A percentile compares a stretch with the other conserved stretches of the same genome.
Evolutionary conservation across 2,113 vertebrate genomes (phyloP).

Genomic region (Cinclus cinclus): DNA sequence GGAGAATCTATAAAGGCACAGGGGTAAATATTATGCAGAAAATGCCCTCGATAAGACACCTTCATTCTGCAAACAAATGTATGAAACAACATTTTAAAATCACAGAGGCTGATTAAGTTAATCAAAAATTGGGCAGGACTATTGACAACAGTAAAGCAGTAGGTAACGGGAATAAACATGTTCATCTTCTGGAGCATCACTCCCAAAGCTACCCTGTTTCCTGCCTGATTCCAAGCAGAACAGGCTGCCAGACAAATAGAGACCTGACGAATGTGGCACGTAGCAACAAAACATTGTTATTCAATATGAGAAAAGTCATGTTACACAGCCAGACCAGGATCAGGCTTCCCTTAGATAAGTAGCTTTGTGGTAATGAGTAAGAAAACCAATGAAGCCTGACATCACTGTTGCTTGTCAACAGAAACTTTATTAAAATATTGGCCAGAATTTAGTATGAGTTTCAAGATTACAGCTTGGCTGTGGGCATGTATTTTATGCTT

Average conservation of each 20-base stretch:
- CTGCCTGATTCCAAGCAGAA: background rate
- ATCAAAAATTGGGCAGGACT: background rate
- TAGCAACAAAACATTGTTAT: background rate
- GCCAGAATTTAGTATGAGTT: background rate
- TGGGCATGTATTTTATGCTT: background rate
- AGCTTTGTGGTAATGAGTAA: background rate
- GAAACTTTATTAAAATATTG: background rate
- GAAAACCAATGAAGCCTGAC: background rate
- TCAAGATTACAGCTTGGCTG: background rate
- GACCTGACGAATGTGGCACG: rapidly evolving
- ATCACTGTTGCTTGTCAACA: background rate
- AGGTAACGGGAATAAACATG: background rate
- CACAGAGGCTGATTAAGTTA: background rate
- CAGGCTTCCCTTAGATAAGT: background rate
- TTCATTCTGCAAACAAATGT: constrained; percentile 87
- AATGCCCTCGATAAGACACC: constrained; percentile 95
- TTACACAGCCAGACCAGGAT: background rate
- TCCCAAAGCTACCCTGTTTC: background rate
- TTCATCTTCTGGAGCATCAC: background rate
- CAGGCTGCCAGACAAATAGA: background rate
- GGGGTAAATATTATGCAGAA: constrained; percentile 98
- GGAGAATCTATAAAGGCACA: constrained; percentile 98
- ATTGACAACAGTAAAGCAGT: background rate
- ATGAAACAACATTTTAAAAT: constrained; percentile 1
- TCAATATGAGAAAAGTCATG: background rate